These are phyloP conservation scores for Scleropages formosus DNA, from an alignment of 2,797 vertebrate genomes.

Conservation along the genomic window DNA sequence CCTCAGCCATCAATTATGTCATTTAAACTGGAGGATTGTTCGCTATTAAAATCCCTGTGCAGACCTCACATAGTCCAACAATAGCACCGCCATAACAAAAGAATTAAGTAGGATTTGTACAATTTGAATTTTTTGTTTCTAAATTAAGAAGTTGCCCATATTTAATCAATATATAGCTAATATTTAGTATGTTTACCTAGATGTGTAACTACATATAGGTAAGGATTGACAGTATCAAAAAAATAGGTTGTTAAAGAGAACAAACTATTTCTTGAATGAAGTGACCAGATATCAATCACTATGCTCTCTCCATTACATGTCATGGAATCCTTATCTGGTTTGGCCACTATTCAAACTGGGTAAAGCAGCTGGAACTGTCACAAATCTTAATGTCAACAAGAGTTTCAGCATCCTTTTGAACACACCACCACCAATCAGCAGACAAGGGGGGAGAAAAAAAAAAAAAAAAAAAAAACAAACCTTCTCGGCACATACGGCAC, in stretches of 20 bases:
- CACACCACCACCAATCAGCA: too few species aligned
- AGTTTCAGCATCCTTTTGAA: too few species aligned
- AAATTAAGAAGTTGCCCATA: not conserved
- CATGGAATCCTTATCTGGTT: too few species aligned
- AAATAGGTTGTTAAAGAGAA: not conserved
- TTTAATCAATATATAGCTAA: not conserved
- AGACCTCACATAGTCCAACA: constrained; percentile 28
- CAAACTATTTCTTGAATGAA: not conserved
- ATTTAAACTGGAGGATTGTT: constrained; percentile 29
- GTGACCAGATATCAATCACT: constrained; percentile 3
- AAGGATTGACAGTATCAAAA: not conserved
- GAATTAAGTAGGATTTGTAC: not conserved
- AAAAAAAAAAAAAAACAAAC: too few species aligned
- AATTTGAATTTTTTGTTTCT: not conserved
- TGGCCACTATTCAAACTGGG: too few species aligned
- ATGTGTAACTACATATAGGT: not conserved
- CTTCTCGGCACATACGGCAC: too few species aligned
- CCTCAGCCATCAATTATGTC: constrained; percentile 31
- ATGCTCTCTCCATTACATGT: too few species aligned
- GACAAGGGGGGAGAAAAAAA: too few species aligned
- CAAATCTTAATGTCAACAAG: too few species aligned
- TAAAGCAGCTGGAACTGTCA: not conserved
- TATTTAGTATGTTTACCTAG: not conserved
- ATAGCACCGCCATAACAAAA: not conserved
- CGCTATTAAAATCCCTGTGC: not conserved